Percentiles rank a stretch among this genome's conserved stretches.
These are phyloP conservation scores for Drosophila seclusa DNA, from an alignment of 2,888 invertebrate species.

Conservation along the genomic window DNA sequence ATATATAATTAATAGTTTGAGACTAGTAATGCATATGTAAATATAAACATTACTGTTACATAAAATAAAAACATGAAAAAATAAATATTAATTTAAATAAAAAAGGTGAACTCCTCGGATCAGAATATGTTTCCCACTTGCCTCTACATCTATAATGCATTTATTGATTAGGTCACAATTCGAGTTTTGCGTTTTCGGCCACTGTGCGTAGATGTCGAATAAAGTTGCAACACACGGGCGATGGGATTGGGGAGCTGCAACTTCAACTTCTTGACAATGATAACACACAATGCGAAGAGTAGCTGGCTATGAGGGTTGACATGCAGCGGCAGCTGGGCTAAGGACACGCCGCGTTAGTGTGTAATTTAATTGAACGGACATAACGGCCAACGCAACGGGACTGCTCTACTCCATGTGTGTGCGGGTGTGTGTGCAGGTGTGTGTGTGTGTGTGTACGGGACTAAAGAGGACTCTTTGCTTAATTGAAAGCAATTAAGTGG, in stretches of 20 bases:
- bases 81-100: neutral
- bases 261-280: conserved; percentile 78
- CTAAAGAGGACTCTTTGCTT: conserved; percentile 80
- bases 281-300: conserved; percentile 67
- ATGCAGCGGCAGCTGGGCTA: conserved; percentile 47
- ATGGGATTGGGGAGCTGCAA: conserved; percentile 19
- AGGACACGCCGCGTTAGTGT: conserved; percentile 72
- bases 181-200: conserved; percentile 8
- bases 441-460: conserved; percentile 37
- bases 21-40: neutral
- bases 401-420: conserved; percentile 11
- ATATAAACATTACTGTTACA: neutral
- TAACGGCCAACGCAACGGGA: conserved; percentile 60
- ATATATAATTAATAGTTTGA: neutral
- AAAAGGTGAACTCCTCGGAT: neutral
- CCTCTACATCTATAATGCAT: neutral
- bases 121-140: neutral
- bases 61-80: neutral
- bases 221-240: conserved; percentile 55
- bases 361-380: conserved; percentile 81
- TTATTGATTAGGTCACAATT: neutral
- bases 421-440: conserved; percentile 1
- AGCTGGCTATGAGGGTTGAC: conserved; percentile 45
- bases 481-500: conserved; percentile 80
- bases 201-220: conserved; percentile 43